Percentiles rank a stretch among this genome's conserved stretches.
Conservation (phyloP, 2,888 invertebrate genomes). For the Rhingia rostrata region DNA sequence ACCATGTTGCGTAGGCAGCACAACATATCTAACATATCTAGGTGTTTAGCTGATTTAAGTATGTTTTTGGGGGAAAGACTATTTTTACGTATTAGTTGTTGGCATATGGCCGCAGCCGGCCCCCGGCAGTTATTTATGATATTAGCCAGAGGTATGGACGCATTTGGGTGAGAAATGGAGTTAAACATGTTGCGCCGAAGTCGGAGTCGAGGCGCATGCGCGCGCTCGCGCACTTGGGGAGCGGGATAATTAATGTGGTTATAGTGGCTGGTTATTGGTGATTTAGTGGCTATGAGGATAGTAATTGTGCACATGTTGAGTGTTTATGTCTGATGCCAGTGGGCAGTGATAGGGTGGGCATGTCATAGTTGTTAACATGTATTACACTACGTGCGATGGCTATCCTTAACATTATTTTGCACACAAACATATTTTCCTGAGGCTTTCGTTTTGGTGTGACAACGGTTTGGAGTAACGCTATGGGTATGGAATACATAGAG, state of each 20-base stretch:
- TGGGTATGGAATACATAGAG: no score
- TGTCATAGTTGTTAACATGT: conserved; percentile 46
- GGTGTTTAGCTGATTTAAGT: conserved; percentile 48
- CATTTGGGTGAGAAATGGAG: conserved; percentile 13
- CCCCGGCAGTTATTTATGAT: conserved; percentile 55
- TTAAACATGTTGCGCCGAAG: conserved; percentile 1
- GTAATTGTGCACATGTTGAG: conserved; percentile 55
- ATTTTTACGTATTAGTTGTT: conserved; percentile 54
- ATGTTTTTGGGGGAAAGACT: conserved; percentile 35
- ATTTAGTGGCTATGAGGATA: conserved; percentile 49
- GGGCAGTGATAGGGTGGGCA: conserved; percentile 48
- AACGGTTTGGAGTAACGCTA: no score
- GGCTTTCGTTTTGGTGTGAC: no score
- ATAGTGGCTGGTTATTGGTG: conserved; percentile 61
- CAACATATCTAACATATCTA: conserved; percentile 8
- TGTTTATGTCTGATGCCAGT: conserved; percentile 34
- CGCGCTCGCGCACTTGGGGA: conserved; percentile 3
- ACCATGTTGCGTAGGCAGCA: conserved; percentile 50
- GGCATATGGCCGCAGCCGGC: conserved; percentile 31
- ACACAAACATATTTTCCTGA: no score
- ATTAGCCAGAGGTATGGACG: conserved; percentile 38
- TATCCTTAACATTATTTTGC: conserved; percentile 3
- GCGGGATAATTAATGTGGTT: conserved; percentile 49
- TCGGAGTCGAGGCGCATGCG: neutral
- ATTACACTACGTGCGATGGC: conserved; percentile 6